Evolutionary conservation across 2,888 invertebrate species (phyloP), one percentile per base, ranked within the genome.

Genomic region (Epiblema foenella): DNA sequence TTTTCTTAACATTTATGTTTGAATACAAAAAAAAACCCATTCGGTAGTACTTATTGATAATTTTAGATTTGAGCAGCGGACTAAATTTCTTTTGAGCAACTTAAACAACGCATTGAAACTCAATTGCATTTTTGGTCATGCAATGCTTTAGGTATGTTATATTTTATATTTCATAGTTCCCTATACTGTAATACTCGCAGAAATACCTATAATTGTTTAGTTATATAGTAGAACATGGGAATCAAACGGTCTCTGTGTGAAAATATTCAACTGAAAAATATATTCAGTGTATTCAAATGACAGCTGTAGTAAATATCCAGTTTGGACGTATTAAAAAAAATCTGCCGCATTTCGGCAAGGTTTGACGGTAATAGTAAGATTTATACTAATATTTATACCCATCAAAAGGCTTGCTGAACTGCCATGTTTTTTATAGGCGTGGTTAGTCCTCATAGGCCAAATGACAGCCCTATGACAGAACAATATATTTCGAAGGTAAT

Each of bases 401-500:
- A 74, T 76, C 64, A 75, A 76, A 76, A 77, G 81, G 81, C 81
- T 81, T 78, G 79, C 81, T 81, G 39, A 54, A 64, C 64, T 64
- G 64, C 64, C 64, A 64, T 64, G 64, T 64, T 64, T 64, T n/a
- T 64, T 57, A 57, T 39, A 64, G 65, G 65, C 65, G 65, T 56
- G 57, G 65, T 66, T 66, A 57, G 29, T 42, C 24, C 33, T 64
- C 42, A 66, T 59, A 72, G 71, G 67, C 58, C 51, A 67, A 49
- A 52, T 64, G 58, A 51, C 59, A 64, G 58, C 70, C 66, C 70
- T 65, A 66, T 66, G 65, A 60, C 20, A 60, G 49, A 58, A 64
- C 60, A 62, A 73, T 73, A 72, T 73, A 69, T 64, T 74, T 69
- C 49, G 65, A 69, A 18, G 70, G 67, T 77, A 77, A 79, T 80